Evolutionary conservation across 2,797 vertebrate genomes (phyloP).

Genomic region (Parauchenoglanis ngamensis): DNA sequence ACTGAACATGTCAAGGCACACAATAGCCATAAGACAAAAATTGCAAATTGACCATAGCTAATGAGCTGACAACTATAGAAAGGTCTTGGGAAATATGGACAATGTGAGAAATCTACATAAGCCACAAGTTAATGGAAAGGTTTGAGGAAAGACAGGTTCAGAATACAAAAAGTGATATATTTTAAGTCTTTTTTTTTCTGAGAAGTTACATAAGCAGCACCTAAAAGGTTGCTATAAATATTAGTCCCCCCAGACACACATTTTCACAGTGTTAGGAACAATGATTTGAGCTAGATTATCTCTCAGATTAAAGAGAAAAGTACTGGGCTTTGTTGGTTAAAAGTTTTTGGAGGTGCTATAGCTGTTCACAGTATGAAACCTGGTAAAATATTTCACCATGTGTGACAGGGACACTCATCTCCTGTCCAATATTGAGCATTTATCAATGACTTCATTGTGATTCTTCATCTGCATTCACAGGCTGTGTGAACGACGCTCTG

Average conservation of each 20-base stretch:
- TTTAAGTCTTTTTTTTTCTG: not conserved
- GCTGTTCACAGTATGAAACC: not conserved
- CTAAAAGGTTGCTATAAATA: constrained; percentile 31
- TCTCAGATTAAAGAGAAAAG: not conserved
- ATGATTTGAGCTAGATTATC: not conserved
- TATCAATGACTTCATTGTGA: constrained; percentile 3
- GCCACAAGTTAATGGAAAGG: constrained; percentile 7
- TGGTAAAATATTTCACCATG: constrained; percentile 22
- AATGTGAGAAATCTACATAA: not conserved
- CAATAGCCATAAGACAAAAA: constrained; percentile 31
- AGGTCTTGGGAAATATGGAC: constrained; percentile 14
- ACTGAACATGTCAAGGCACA: constrained; percentile 24
- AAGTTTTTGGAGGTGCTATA: not conserved
- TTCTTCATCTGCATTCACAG: constrained; percentile 33
- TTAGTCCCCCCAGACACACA: not conserved
- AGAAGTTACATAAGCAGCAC: constrained; percentile 4
- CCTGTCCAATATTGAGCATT: constrained; percentile 29
- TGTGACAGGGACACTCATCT: constrained; percentile 21
- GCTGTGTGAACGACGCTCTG: constrained; percentile 24
- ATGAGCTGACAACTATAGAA: constrained; percentile 12
- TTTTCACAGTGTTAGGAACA: not conserved
- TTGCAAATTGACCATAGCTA: constrained; percentile 32
- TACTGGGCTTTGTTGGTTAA: not conserved
- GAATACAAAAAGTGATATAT: not conserved
- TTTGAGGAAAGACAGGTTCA: constrained; percentile 6